Evolutionary conservation across 2,113 vertebrate species (phyloP), one percentile per base, ranked within the genome.

Genomic region (Plestiodon gilberti): DNA sequence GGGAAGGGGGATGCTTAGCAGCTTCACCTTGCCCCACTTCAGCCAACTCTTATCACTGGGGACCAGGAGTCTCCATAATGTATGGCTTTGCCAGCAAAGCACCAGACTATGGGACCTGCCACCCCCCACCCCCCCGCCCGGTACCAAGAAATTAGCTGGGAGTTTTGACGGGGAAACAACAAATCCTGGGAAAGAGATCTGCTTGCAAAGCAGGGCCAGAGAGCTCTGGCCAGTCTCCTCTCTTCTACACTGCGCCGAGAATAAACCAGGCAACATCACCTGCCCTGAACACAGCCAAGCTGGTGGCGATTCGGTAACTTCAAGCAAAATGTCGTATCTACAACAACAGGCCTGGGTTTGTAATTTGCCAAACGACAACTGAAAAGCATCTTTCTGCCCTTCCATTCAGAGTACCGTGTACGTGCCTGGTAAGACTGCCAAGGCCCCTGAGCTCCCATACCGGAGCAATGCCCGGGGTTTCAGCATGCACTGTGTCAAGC

Each of bases 61-160:
- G n/a, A n/a, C n/a, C n/a, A n/a, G n/a, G 83, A 91, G 7, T 0
- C 1, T 15, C 59, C 33, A 86, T 43, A 30, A 67, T 1, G 38
- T 84, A 95, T 89, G 92, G 94, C 95, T 95, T 96, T 93, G 96
- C 96, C 95, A 96, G 96, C 95, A 96, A 95, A 96, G 94, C 91
- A 91, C 93, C 79, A 90, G 94, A 94, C 67, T 70, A 84, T 89
- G 79, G 5, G 55, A 17, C 8, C 6, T 57, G 55, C 17, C 55
- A 48, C 90, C 20, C 15, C 78, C 87, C 87, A 90, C 67, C n/a
- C 67, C 11, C 86, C 91, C 87, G 8, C 89, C 57, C 28, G 6
- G 92, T 94, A 89, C 92, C 90, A 94, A 93, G 88, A 86, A 93
- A 85, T 93, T 89, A 94, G 93, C 87, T 93, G 89, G 82, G 93